phyloP scores from a whole-genome alignment of 2,888 invertebrate genomes.

The Omphaloscelis lunosa region DNA sequence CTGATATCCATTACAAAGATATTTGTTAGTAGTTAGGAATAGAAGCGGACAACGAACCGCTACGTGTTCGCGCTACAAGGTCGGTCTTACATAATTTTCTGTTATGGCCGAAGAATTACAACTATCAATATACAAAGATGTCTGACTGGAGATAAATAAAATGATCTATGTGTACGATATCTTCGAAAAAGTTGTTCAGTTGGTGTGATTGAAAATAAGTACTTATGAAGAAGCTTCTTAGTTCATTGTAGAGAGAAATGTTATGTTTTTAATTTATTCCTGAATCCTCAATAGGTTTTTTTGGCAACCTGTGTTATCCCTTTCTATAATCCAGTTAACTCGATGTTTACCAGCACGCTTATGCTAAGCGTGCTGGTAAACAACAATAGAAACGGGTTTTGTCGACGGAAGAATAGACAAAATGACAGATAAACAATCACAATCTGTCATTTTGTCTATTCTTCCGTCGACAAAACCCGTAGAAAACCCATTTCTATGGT shows the following conservation, averaged over 20 bases:
- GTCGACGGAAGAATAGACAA: no score
- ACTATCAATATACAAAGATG: constrained; percentile 49
- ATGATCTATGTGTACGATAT: constrained; percentile 45
- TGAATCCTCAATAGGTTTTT: not conserved
- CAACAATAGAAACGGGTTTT: no score
- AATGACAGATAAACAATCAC: no score
- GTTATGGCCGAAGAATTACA: constrained; percentile 44
- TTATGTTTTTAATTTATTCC: not conserved
- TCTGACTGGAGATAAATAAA: constrained; percentile 47
- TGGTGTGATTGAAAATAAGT: constrained; percentile 16
- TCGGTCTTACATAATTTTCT: constrained; percentile 54
- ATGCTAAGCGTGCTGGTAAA: no score
- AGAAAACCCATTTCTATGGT: no score
- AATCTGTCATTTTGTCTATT: no score
- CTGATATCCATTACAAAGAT: constrained; percentile 63
- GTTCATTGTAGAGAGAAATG: not conserved
- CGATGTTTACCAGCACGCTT: not conserved
- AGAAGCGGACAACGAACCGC: constrained; percentile 58
- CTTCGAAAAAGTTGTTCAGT: constrained; percentile 20
- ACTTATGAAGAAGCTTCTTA: not conserved
- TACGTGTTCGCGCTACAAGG: constrained; percentile 53
- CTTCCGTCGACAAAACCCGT: no score
- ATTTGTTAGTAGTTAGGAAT: constrained; percentile 55
- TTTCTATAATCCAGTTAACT: not conserved
- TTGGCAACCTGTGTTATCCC: not conserved